Conservation (phyloP, 2,113 vertebrate species). For the Astur gentilis region DNA sequence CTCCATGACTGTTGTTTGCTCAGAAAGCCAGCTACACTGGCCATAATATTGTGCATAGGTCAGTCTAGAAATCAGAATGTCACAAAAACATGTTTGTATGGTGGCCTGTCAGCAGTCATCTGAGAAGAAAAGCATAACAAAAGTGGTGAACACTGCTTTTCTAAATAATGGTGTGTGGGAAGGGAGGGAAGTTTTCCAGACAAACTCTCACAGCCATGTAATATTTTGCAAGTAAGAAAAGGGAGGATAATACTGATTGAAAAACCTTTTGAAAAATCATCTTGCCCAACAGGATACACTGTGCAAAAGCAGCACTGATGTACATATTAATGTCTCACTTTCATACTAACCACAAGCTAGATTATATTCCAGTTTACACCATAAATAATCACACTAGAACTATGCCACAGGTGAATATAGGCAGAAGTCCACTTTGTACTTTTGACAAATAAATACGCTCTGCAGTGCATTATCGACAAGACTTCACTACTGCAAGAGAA, state of each 20-base stretch:
- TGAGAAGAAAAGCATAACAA: background rate
- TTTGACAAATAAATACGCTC: background rate
- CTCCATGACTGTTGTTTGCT: background rate
- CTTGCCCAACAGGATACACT: background rate
- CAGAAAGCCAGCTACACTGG: background rate
- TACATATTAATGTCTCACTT: background rate
- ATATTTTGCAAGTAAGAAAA: background rate
- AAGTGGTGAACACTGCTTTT: background rate
- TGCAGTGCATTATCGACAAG: background rate
- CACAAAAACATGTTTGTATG: background rate
- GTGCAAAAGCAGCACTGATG: background rate
- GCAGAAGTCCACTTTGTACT: background rate
- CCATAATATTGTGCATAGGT: background rate
- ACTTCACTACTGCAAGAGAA: background rate
- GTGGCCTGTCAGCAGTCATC: background rate
- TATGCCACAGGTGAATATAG: background rate
- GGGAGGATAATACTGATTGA: background rate
- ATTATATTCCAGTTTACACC: background rate
- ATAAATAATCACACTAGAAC: background rate
- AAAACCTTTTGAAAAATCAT: background rate
- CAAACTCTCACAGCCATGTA: background rate
- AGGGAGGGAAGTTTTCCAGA: background rate
- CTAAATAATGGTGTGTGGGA: background rate
- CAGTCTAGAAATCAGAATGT: background rate
- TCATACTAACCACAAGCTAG: background rate